Conservation (phyloP, 2,113 vertebrate genomes). For the Bos taurus region ARS-UCD2.0 NC_037343.1:73109501-73110000, state of each 20-base stretch:
- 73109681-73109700: not conserved
- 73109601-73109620: not conserved
- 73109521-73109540: not conserved
- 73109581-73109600: not conserved
- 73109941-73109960: not conserved
- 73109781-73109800: not conserved
- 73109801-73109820: not conserved
- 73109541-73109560: not conserved
- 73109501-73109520: not conserved
- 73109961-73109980: not conserved
- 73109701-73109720: not conserved
- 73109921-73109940: not conserved
- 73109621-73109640: not conserved
- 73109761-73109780: not conserved
- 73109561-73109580: not conserved
- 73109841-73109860: not conserved
- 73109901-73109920: not conserved
- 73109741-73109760: not conserved
- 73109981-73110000: not conserved
- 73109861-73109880: not conserved
- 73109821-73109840: not conserved
- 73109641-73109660: not conserved
- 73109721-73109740: not conserved
- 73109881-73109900: not conserved
- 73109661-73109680: not conserved